Evolutionary conservation across 1,140 invertebrate genomes (phyloP).

Genomic region (Matsumurasca onukii): DNA sequence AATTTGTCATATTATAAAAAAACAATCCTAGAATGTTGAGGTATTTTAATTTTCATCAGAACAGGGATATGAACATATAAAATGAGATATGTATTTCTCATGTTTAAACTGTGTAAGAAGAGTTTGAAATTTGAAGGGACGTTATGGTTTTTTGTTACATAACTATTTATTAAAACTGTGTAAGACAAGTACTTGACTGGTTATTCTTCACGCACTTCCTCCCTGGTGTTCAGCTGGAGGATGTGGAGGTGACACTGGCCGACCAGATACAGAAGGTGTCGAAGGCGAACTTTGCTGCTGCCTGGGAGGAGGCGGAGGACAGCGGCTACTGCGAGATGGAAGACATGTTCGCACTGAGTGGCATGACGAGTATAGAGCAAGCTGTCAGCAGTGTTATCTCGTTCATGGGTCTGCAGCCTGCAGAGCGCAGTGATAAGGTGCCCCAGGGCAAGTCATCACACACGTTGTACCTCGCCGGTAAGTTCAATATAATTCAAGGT

Average conservation of each 20-base stretch:
- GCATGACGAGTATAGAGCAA: slow-evolving; percentile 77
- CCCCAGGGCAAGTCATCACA: slow-evolving; percentile 82
- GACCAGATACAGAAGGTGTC: slow-evolving; percentile 90
- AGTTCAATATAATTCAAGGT: slow-evolving; percentile 23
- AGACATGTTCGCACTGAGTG: slow-evolving; percentile 86
- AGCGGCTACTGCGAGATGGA: slow-evolving; percentile 71
- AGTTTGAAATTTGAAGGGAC: too few relatives aligned
- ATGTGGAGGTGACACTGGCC: slow-evolving; percentile 84
- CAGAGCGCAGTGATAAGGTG: slow-evolving; percentile 83
- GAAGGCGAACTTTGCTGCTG: slow-evolving; percentile 74
- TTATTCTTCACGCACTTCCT: too few relatives aligned
- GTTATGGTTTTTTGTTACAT: too few relatives aligned
- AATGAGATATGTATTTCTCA: too few relatives aligned
- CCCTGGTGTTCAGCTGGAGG: slow-evolving; percentile 76
- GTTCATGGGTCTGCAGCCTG: slow-evolving; percentile 86
- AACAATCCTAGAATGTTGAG: too few relatives aligned
- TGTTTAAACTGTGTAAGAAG: too few relatives aligned
- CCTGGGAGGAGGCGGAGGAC: slow-evolving; percentile 65
- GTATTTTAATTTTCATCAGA: too few relatives aligned
- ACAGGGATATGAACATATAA: too few relatives aligned
- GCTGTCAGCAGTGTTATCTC: slow-evolving; percentile 85
- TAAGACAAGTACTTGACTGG: too few relatives aligned
- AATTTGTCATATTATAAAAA: too few relatives aligned
- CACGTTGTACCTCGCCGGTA: slow-evolving; percentile 74
- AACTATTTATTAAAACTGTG: too few relatives aligned